Evolutionary conservation across 2,888 invertebrate genomes (phyloP).

Genomic region (Megalurothrips usitatus): DNA sequence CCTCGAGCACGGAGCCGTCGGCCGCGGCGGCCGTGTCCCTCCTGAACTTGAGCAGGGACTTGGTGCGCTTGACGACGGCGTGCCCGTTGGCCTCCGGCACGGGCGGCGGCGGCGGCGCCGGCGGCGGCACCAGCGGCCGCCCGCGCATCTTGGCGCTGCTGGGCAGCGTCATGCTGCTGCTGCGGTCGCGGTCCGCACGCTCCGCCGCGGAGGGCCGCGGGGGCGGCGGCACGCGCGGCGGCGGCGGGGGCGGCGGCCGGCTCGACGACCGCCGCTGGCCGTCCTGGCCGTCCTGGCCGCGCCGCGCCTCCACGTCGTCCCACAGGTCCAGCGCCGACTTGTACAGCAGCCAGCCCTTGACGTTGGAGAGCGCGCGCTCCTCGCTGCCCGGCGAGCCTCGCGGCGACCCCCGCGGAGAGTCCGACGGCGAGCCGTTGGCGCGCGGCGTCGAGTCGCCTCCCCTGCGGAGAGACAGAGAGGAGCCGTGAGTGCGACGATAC

Average conservation of each 20-base stretch:
- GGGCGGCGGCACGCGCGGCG: constrained; percentile 23
- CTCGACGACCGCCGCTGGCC: no score
- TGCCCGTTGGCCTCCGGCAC: constrained; percentile 34
- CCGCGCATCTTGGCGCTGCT: constrained; percentile 28
- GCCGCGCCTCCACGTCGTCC: constrained; percentile 45
- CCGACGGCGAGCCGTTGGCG: constrained; percentile 41
- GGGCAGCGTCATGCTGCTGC: constrained; percentile 12
- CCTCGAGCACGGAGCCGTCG: constrained; percentile 72
- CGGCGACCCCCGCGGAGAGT: neutral
- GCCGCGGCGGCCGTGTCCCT: constrained; percentile 51
- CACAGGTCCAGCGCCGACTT: constrained; percentile 48
- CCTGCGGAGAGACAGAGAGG: constrained; percentile 27
- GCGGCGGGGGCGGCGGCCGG: neutral
- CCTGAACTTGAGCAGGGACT: constrained; percentile 76
- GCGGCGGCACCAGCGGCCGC: constrained; percentile 28
- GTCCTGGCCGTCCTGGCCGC: neutral
- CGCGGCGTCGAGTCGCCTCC: constrained; percentile 23
- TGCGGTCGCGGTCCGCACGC: constrained; percentile 15
- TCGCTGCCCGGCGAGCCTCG: constrained; percentile 28
- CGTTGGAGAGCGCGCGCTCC: constrained; percentile 36
- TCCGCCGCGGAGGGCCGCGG: neutral
- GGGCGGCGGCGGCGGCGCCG: neutral
- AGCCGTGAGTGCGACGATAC: no score
- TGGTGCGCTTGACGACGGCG: constrained; percentile 63
- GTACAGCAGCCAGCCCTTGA: constrained; percentile 48